Evolutionary conservation across 2,113 vertebrate genomes (phyloP).

Genomic region (Regulus satrapa): DNA sequence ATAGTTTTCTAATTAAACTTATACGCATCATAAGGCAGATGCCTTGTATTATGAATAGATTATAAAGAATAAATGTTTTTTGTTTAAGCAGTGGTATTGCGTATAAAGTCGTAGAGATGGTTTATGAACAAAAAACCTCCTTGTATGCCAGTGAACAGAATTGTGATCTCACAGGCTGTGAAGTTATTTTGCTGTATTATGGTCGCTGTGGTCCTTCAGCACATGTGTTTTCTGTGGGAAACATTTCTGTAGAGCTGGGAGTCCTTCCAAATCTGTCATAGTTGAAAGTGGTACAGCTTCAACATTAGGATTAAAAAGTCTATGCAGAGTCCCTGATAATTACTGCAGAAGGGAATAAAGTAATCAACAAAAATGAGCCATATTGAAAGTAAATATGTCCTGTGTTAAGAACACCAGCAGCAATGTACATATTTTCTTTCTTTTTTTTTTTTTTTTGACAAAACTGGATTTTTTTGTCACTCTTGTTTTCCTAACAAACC

Average conservation of each 20-base stretch:
- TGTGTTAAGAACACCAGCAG: background rate
- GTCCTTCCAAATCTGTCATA: background rate
- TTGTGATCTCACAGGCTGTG: background rate
- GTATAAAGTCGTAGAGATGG: background rate
- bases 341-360: background rate
- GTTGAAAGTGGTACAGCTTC: background rate
- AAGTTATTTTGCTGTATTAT: background rate
- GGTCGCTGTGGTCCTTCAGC: background rate
- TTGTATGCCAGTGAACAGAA: background rate
- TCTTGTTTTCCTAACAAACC: background rate
- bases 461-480: background rate
- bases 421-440: background rate
- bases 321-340: background rate
- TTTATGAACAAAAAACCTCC: background rate
- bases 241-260: background rate
- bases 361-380: background rate
- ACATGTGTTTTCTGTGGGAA: background rate
- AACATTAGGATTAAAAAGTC: background rate
- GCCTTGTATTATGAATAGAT: constrained; percentile 40
- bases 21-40: constrained; percentile 27
- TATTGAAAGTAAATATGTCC: background rate
- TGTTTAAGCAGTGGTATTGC: constrained; percentile 37
- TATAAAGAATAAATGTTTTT: constrained; percentile 53
- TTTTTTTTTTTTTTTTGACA: background rate
- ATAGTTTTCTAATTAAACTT: constrained; percentile 66